Conservation (phyloP, 2,113 vertebrate genomes). For the Spea multiplicata region DNA sequence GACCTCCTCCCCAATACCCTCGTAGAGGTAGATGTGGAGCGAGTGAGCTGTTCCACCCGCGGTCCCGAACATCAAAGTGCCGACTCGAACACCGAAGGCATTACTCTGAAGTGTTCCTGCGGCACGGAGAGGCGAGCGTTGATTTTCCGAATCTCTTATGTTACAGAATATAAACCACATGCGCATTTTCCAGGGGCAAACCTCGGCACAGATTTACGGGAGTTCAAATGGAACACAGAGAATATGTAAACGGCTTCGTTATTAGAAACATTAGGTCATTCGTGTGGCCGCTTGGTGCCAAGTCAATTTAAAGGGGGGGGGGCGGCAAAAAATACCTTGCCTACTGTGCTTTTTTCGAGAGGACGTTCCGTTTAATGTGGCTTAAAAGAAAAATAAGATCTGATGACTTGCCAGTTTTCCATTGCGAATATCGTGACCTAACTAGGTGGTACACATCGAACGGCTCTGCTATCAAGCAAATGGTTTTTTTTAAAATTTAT, state of each 20-base stretch:
- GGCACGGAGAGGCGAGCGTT: constrained; percentile 47
- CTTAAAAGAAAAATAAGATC: background rate
- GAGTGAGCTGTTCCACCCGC: constrained; percentile 57
- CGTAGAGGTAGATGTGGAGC: constrained; percentile 47
- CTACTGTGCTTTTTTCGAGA: constrained; percentile 16
- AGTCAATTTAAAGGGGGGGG: background rate
- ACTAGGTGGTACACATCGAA: too few species aligned
- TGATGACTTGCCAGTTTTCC: too few species aligned
- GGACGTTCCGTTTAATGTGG: background rate
- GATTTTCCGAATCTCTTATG: constrained; percentile 29
- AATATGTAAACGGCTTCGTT: constrained; percentile 9
- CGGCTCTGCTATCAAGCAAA: too few species aligned
- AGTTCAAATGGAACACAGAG: constrained; percentile 2
- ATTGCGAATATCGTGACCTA: too few species aligned
- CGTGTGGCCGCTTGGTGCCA: background rate
- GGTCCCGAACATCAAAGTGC: constrained; percentile 57
- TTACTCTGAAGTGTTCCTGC: constrained; percentile 47
- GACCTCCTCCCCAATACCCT: background rate
- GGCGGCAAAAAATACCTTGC: background rate
- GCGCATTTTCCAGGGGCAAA: constrained; percentile 18
- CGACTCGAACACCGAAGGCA: constrained; percentile 42
- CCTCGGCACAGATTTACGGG: constrained; percentile 8
- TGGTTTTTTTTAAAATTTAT: too few species aligned
- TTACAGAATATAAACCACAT: constrained; percentile 30
- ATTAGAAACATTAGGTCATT: constrained; percentile 28